phyloP scores from a whole-genome alignment of 2,113 vertebrate genomes.

The Chiloscyllium plagiosum region DNA sequence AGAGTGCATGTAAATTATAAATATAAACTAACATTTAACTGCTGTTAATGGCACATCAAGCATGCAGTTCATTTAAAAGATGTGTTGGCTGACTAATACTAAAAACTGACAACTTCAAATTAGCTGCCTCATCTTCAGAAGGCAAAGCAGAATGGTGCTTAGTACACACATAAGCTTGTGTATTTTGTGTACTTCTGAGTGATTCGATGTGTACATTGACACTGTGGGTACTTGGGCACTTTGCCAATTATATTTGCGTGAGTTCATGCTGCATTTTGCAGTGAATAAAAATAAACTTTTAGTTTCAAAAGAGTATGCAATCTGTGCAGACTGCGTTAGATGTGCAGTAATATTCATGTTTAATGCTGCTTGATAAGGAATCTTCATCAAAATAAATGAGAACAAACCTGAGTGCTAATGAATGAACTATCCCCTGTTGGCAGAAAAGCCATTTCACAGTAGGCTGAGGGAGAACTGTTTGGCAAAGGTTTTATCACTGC shows the following conservation, averaged over 20 bases:
- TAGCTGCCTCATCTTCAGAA: neutral
- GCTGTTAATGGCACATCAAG: neutral
- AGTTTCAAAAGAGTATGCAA: neutral
- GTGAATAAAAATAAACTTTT: neutral
- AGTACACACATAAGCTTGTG: neutral
- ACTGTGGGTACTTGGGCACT: neutral
- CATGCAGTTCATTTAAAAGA: slow-evolving; percentile 6
- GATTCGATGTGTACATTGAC: neutral
- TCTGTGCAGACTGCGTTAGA: neutral
- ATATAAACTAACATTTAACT: slow-evolving; percentile 26
- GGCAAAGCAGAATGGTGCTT: neutral
- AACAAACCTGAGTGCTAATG: neutral
- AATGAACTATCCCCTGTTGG: neutral
- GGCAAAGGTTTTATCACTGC: neutral
- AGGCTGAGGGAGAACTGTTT: slow-evolving; percentile 5
- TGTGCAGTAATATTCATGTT: neutral
- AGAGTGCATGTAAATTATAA: neutral
- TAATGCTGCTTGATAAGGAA: neutral
- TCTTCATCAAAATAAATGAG: neutral
- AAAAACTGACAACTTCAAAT: neutral
- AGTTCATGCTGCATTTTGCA: neutral
- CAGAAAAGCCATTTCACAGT: neutral
- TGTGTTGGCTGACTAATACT: slow-evolving; percentile 22
- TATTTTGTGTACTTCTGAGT: neutral
- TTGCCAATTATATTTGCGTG: neutral